Conservation (phyloP, 1,140 invertebrate species). For the Thalassaphorura encarpata region DNA sequence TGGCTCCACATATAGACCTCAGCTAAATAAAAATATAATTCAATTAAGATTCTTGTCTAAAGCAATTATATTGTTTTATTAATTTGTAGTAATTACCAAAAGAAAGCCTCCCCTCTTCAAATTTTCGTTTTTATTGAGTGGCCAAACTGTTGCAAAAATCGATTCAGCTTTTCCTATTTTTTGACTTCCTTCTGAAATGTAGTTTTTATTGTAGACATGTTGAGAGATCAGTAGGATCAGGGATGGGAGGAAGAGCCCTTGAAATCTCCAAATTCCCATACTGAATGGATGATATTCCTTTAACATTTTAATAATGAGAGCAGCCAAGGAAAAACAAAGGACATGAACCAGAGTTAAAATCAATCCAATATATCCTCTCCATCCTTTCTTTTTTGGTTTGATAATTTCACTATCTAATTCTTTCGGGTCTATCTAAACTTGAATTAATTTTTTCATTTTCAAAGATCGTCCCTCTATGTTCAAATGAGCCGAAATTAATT, state of each 20-base stretch:
- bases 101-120: conserved; percentile 4
- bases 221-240: conserved; percentile 34
- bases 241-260: conserved; percentile 38
- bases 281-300: conserved; percentile 37
- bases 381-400: conserved; percentile 6
- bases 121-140: neutral
- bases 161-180: neutral
- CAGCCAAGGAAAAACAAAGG: conserved; percentile 39
- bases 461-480: neutral
- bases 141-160: conserved; percentile 6
- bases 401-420: neutral
- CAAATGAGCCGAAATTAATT: too few relatives aligned
- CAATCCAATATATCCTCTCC: conserved; percentile 28
- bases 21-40: conserved; percentile 24
- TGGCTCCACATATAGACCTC: conserved; percentile 9
- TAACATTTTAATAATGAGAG: conserved; percentile 39
- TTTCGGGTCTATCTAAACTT: too few relatives aligned
- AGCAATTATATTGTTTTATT: neutral
- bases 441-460: too few relatives aligned
- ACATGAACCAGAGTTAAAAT: conserved; percentile 36
- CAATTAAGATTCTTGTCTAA: neutral
- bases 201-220: neutral
- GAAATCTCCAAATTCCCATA: conserved; percentile 38
- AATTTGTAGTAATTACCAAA: conserved; percentile 5
- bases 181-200: neutral